Evolutionary conservation across 2,113 vertebrate species (phyloP).

Genomic region (Zosterops japonicus): DNA sequence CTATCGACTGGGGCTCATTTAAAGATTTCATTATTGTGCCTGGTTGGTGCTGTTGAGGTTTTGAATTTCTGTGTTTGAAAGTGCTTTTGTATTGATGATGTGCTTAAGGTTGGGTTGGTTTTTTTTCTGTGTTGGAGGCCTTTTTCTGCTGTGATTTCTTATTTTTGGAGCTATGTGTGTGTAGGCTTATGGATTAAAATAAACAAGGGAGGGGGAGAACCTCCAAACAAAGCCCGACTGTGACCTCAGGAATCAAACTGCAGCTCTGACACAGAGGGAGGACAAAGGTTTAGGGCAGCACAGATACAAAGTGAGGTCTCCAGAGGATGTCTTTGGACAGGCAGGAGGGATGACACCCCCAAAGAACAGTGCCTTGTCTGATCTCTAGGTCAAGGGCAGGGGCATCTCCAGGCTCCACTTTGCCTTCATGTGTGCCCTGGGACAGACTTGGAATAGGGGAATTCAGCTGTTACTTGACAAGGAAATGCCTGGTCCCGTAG

Average conservation of each 20-base stretch:
- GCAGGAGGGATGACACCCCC: neutral
- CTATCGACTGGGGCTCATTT: neutral
- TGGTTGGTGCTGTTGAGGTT: neutral
- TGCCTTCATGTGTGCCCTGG: fast-evolving
- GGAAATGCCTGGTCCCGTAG: fast-evolving
- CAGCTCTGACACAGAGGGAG: neutral
- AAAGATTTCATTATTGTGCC: neutral
- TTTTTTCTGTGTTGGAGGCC: neutral
- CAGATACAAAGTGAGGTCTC: neutral
- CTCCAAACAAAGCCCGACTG: neutral
- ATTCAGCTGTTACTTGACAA: neutral
- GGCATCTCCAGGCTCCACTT: neutral
- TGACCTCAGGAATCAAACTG: neutral
- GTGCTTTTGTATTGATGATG: neutral
- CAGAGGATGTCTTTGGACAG: neutral
- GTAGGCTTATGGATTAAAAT: neutral
- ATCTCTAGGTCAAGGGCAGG: neutral
- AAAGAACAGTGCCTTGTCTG: neutral
- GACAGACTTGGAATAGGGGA: neutral
- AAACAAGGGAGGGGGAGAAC: neutral
- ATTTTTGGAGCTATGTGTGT: neutral
- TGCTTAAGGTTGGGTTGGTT: neutral
- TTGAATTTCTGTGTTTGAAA: neutral
- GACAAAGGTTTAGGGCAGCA: neutral
- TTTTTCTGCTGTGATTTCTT: neutral